phyloP scores from a whole-genome alignment of 2,113 vertebrate species.

The Phaetusa simplex region DNA sequence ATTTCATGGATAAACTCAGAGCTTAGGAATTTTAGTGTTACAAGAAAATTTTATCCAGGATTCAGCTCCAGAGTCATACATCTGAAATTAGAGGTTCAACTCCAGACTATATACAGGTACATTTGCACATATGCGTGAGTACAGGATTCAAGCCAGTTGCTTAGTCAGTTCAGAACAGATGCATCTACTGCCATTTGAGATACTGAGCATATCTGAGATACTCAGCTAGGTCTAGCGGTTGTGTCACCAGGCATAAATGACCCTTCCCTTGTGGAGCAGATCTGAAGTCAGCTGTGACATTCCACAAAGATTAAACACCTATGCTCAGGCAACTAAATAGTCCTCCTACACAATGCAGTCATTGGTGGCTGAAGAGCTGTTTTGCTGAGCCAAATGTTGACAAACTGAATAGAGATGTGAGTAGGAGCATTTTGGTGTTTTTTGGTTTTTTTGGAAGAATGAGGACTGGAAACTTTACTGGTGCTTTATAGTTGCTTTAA shows the following conservation, averaged over 20 bases:
- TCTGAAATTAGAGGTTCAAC: neutral
- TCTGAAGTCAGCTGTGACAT: neutral
- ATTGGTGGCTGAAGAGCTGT: neutral
- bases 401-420: neutral
- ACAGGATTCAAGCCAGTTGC: neutral
- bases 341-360: neutral
- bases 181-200: neutral
- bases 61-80: neutral
- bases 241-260: neutral
- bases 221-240: neutral
- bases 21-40: neutral
- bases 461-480: neutral
- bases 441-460: neutral
- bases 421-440: neutral
- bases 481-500: neutral
- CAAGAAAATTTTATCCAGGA: neutral
- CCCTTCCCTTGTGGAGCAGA: neutral
- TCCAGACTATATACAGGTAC: neutral
- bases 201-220: neutral
- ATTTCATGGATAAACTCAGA: neutral
- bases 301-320: neutral
- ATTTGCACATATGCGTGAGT: fast-evolving
- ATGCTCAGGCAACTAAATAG: neutral
- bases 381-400: neutral
- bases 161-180: neutral